Base-by-base conservation (phyloP, 2,888 invertebrate species). In the Pristionchus japonicus region DNA sequence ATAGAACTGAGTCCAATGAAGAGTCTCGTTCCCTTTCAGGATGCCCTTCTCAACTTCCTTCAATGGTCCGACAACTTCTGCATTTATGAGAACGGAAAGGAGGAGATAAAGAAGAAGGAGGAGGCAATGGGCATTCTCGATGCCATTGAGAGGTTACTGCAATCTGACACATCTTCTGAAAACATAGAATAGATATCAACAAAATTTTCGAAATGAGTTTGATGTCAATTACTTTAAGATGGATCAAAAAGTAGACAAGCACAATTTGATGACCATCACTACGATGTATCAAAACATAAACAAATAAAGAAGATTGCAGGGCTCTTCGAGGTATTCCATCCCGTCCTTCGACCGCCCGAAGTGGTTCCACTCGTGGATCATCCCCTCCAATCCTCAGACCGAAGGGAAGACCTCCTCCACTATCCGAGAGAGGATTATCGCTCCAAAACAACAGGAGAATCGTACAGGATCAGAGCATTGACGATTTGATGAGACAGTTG, bases 401-500 rank as follows among this genome's bases (percentile, higher is more conserved):
- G 49, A 86, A 86, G 49, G 86, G 86, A 70, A 86, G 49, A 57
- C 47, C 86, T 20, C 86, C 70, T 13, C 70, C 47, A 23, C 86
- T 86, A 13, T 31, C 67, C 31, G 86, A 86, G 37, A 43, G 86
- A 47, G 64, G 86, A 17, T 31, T 70, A 27, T 86, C 86, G 13
- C 86, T 86, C 1, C 86, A 86, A 86, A 47, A 67, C 20, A 49
- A 49, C 34, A 43, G 70, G 61, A 34, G 49, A 86, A 23, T 49
- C 23, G 57, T 57, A 1, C 90, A 90, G n/a, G 91, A 92, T 61
- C 91, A 92, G 43, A 91, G 90, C 80, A 89, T 92, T 83, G 91
- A 92, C 88, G 91, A 93, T 85, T 90, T 93, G 23, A 88, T 93
- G 43, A 90, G 90, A 52, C 92, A 92, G 74, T 80, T 93, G 67